These are phyloP conservation scores for Ivindomyrus marchei DNA, from an alignment of 2,113 vertebrate genomes.

Conservation along the genomic window DNA sequence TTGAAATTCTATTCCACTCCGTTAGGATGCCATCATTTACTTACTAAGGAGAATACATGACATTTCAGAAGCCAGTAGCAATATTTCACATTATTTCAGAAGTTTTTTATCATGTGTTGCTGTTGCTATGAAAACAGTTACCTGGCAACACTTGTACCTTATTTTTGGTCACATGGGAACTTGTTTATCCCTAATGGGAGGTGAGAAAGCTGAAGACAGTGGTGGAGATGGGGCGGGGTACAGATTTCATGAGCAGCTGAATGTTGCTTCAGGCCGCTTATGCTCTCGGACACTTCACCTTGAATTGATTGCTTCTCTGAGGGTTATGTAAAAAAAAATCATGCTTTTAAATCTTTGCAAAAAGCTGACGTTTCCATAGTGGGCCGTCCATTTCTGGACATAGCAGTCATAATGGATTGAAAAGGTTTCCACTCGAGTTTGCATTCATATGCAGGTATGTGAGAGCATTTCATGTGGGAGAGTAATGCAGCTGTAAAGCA, in stretches of 20 bases:
- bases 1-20: background rate
- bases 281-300: background rate
- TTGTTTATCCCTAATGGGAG: background rate
- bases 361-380: background rate
- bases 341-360: background rate
- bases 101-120: background rate
- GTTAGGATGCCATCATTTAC: background rate
- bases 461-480: background rate
- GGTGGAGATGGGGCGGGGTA: background rate
- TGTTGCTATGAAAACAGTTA: background rate
- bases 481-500: background rate
- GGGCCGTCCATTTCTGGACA: background rate
- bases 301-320: background rate
- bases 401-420: background rate
- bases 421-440: background rate
- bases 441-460: background rate
- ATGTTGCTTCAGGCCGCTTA: background rate
- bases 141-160: background rate
- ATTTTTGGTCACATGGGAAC: background rate
- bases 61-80: background rate
- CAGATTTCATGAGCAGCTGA: background rate
- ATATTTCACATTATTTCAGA: background rate
- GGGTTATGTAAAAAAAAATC: background rate
- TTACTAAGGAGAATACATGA: background rate
- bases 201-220: background rate